Evolutionary conservation across 2,888 invertebrate genomes (phyloP).

Genomic region (Steinernema hermaphroditum): DNA sequence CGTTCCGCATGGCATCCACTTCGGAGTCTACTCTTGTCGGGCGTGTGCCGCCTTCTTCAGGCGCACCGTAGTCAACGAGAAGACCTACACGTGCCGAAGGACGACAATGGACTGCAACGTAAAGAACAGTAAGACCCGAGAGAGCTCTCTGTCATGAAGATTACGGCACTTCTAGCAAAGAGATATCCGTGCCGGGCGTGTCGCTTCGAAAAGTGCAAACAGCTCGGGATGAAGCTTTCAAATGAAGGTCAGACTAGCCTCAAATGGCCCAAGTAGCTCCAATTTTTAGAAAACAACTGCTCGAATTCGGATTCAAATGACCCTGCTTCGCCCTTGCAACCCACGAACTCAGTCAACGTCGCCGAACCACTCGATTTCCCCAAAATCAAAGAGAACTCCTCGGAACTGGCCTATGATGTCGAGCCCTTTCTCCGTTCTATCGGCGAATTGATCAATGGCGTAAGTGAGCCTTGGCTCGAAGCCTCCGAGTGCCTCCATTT

Average conservation of each 20-base stretch:
- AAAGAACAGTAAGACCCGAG: conserved; percentile 1
- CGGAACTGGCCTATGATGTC: not conserved
- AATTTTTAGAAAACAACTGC: not conserved
- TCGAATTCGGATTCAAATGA: too few relatives aligned
- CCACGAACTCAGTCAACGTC: too few relatives aligned
- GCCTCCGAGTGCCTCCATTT: not conserved
- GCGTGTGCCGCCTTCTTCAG: conserved; percentile 12
- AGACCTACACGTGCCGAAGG: not conserved
- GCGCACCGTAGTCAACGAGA: not conserved
- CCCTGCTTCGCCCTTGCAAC: too few relatives aligned
- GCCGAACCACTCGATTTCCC: too few relatives aligned
- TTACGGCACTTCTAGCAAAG: not conserved
- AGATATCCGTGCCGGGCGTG: conserved; percentile 10
- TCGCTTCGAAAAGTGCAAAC: not conserved
- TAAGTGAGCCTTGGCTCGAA: not conserved
- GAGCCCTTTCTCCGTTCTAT: not conserved
- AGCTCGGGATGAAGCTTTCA: not conserved
- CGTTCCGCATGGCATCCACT: not conserved
- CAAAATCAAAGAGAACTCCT: not conserved
- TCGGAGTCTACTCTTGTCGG: not conserved
- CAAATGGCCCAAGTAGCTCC: not conserved
- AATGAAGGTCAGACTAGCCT: not conserved
- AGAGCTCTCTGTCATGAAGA: not conserved
- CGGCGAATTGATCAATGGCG: not conserved
- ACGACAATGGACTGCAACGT: conserved; percentile 18